Percentiles rank a stretch among this genome's conserved stretches.
phyloP scores from a whole-genome alignment of 2,888 invertebrate genomes.

The Syrista parreyssii region DNA sequence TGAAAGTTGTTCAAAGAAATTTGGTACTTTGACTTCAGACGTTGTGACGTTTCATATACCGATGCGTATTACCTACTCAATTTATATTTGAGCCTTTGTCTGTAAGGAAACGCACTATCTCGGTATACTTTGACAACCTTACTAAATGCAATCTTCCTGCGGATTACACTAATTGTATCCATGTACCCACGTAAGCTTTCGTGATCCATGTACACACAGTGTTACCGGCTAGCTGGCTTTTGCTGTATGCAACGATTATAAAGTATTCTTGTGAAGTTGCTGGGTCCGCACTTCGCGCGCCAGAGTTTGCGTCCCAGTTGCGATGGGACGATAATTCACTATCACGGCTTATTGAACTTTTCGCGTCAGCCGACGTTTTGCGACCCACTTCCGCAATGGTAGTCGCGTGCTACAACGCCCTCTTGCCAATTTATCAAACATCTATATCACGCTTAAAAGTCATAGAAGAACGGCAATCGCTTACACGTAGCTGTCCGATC shows the following conservation, averaged over 20 bases:
- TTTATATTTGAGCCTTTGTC: not conserved
- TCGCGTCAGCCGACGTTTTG: constrained; percentile 17
- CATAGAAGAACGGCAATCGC: not conserved
- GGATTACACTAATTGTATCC: not conserved
- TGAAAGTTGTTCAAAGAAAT: not conserved
- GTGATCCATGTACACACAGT: not conserved
- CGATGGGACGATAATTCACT: constrained; percentile 39
- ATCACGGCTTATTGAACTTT: constrained; percentile 37
- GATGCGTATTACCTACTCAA: not conserved
- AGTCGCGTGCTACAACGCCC: not conserved
- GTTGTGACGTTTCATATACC: not conserved
- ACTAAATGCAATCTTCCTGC: not conserved
- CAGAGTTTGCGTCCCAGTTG: constrained; percentile 31
- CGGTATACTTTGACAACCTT: not conserved
- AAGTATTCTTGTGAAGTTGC: not conserved
- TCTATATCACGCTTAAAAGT: not conserved
- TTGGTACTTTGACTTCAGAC: not conserved
- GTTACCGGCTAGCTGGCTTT: not conserved
- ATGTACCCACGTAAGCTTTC: not conserved
- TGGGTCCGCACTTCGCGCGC: constrained; percentile 1
- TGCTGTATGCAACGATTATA: not conserved
- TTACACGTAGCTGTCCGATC: not conserved
- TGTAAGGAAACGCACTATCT: not conserved
- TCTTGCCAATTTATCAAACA: not conserved
- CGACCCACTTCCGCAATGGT: constrained; percentile 28